phyloP scores from a whole-genome alignment of 2,113 vertebrate genomes.

The Calypte anna region DNA sequence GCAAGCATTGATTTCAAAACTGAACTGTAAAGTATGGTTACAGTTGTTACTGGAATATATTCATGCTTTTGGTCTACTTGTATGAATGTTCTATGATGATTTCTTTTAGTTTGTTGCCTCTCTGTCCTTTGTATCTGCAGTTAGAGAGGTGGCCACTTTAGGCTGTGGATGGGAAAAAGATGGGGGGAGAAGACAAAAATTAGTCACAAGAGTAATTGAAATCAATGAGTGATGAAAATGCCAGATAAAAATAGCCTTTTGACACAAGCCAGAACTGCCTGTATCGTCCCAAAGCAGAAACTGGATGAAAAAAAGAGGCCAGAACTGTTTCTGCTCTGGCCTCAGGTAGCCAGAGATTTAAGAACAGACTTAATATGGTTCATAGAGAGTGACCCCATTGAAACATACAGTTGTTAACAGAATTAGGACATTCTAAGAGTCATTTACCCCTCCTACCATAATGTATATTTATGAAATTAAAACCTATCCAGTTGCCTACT shows the following conservation, averaged over 20 bases:
- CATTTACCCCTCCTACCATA: background rate
- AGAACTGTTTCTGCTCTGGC: background rate
- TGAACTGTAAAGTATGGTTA: background rate
- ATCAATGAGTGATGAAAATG: background rate
- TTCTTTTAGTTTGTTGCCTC: background rate
- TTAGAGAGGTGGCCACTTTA: background rate
- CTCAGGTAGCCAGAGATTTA: background rate
- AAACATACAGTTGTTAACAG: background rate
- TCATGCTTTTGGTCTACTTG: background rate
- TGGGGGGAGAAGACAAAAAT: background rate
- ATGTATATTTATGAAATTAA: background rate
- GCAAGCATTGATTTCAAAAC: background rate
- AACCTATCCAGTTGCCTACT: background rate
- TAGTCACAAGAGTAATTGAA: background rate
- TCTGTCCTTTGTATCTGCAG: background rate
- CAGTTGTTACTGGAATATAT: background rate
- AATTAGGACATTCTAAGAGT: background rate
- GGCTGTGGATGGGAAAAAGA: background rate
- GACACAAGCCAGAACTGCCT: background rate
- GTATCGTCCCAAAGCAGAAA: background rate
- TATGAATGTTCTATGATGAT: background rate
- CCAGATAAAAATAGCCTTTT: background rate
- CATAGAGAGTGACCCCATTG: background rate
- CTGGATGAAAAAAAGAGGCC: background rate
- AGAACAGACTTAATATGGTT: background rate